Evolutionary conservation across 2,888 invertebrate species (phyloP).

Genomic region (Eristalis intricaria): DNA sequence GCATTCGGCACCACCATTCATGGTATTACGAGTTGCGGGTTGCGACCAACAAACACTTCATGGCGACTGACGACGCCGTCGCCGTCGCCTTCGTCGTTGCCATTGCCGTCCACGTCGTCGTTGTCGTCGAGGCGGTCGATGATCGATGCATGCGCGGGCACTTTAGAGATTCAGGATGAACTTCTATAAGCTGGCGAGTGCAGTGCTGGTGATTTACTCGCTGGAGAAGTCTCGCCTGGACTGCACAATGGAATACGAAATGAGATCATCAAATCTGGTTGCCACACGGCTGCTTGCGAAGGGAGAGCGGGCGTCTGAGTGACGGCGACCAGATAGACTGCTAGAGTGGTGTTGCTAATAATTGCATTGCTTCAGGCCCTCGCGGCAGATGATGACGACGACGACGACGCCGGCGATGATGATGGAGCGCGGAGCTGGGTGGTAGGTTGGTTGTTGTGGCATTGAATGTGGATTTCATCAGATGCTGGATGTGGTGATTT

Average conservation of each 20-base stretch:
- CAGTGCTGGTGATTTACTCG: conserved; percentile 59
- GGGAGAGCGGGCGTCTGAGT: conserved; percentile 18
- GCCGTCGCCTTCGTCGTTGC: conserved; percentile 8
- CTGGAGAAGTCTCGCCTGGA: conserved; percentile 37
- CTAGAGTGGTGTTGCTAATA: conserved; percentile 60
- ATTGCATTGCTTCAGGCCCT: conserved; percentile 58
- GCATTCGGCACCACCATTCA: conserved; percentile 46
- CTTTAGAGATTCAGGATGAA: conserved; percentile 63
- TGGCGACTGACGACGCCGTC: conserved; percentile 42
- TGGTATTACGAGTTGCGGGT: conserved; percentile 2
- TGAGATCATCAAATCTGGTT: conserved; percentile 68
- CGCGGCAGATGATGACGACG: conserved; percentile 53
- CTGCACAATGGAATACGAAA: conserved; percentile 65
- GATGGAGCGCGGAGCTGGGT: background rate
- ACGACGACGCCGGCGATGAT: background rate
- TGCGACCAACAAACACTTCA: conserved; percentile 40
- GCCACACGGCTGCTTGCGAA: background rate
- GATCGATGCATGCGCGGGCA: conserved; percentile 67
- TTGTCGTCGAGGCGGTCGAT: conserved; percentile 51
- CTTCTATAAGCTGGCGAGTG: conserved; percentile 39
- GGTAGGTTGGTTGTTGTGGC: conserved; percentile 37
- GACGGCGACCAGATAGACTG: conserved; percentile 47
- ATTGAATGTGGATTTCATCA: conserved; percentile 70
- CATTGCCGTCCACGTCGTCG: conserved; percentile 30
- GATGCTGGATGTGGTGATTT: conserved; percentile 71